phyloP scores from a whole-genome alignment of 2,797 vertebrate genomes.

The Denticeps clupeoides region DNA sequence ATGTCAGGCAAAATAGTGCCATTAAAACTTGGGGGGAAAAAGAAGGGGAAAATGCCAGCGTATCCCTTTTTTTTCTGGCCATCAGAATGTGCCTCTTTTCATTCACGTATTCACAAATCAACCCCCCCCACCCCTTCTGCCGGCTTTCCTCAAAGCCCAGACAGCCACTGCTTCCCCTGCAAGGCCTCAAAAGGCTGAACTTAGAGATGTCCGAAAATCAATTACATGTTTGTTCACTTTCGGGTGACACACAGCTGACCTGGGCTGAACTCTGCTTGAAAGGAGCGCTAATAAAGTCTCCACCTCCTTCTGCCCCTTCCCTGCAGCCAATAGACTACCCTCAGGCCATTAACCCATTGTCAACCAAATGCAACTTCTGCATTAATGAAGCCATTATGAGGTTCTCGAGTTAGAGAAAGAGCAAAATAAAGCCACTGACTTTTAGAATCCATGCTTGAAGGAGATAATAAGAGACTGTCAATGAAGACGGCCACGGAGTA shows the following conservation, averaged over 20 bases:
- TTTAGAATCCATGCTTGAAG: slow-evolving; percentile 44
- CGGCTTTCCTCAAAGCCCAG: slow-evolving; percentile 24
- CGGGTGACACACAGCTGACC: slow-evolving; percentile 41
- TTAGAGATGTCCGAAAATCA: slow-evolving; percentile 42
- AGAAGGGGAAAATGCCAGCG: slow-evolving; percentile 43
- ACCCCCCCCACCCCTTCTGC: slow-evolving; percentile 17
- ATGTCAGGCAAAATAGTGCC: slow-evolving; percentile 36
- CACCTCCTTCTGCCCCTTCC: slow-evolving; percentile 25
- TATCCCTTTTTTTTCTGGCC: slow-evolving; percentile 24
- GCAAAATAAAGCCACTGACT: slow-evolving; percentile 40
- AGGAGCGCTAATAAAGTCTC: slow-evolving; percentile 36
- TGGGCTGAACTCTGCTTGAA: slow-evolving; percentile 39
- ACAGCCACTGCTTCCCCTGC: slow-evolving; percentile 26
- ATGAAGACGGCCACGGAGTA: no score
- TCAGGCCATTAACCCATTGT: slow-evolving; percentile 60
- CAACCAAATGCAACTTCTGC: slow-evolving; percentile 48
- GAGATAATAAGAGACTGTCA: slow-evolving; percentile 40
- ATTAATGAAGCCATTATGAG: slow-evolving; percentile 56
- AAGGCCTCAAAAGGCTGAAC: slow-evolving; percentile 28
- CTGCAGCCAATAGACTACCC: slow-evolving; percentile 32
- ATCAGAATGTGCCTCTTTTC: slow-evolving; percentile 29
- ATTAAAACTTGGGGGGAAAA: slow-evolving; percentile 29
- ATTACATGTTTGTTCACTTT: slow-evolving; percentile 53
- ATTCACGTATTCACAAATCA: slow-evolving; percentile 29
- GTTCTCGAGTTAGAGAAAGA: slow-evolving; percentile 37